Evolutionary conservation across 2,888 invertebrate species (phyloP), one percentile per base, ranked within the genome.

Genomic region (Phengaris arion): DNA sequence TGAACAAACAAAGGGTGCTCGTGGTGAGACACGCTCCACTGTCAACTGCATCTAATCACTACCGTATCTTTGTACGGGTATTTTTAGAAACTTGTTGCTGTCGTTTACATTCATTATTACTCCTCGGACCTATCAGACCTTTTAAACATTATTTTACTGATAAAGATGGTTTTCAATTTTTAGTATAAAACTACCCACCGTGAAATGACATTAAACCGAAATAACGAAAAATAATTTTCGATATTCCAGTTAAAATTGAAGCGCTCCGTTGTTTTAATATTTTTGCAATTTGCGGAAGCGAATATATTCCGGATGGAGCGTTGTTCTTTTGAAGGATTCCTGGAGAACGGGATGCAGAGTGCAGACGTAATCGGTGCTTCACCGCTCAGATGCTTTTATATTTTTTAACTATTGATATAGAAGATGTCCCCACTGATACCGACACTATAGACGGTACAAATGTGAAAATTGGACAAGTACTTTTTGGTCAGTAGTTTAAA

Each of bases 21-120:
- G 52, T 52, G 2, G 64, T 7, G 22, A 35, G 15, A 72, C 70
- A 51, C 12, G 5, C 68, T 45, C 22, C 54, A 12, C 6, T 35
- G 72, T 54, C 9, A 54, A 35, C 54, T 54, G 35, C 52, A 72
- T 54, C 52, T 54, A 72, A 72, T 72, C 35, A 72, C 54, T 22
- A 46, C 46, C 9, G 22, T 54, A 22, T 13, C 54, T 35, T 72
- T 8, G 22, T 22, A 35, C 12, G 12, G 1, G 7, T 70, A 22
- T 70, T 70, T 48, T 15, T 72, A 52, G 51, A 15, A 51, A 15
- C 69, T 22, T 22, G 35, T 13, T 51, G 59, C 22, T 45, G 35
- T 35, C 3, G 22, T 22, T 22, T 6, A 64, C 64, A 10, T 64
- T 45, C 12, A 45, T 35, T 35, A 64, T 35, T 10, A 10, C 9